Evolutionary conservation across 1,140 invertebrate species (phyloP), one percentile per base, ranked within the genome.

Genomic region (Drosophila truncata): DNA sequence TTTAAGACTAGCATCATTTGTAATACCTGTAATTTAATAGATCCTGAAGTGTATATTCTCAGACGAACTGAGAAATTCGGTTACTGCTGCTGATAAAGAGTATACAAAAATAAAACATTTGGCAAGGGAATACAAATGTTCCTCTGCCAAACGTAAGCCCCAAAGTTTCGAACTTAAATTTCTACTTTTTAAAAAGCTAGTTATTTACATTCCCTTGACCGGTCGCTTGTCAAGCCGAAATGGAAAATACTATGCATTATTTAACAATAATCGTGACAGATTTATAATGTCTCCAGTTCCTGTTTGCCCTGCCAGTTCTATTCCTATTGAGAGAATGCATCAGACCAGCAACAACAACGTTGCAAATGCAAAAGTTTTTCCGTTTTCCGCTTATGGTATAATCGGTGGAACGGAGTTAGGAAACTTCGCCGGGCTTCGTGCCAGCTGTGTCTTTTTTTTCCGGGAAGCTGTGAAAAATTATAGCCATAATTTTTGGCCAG

Each of bases 401-500:
- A 82, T 82, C 80, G 66, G 37, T 59, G 47, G 44, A 42, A 50
- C 57, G 50, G 41, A 78, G 63, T 71, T 70, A n/a, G 61, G 39
- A 44, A 62, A 57, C 46, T 72, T 58, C 16, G 16, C 46, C 10
- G 14, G 37, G 47, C 46, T 50, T 18, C 44, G 42, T 35, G 54
- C 54, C 23, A 46, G 42, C 31, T 49, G 59, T 37, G 18, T 33
- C 8, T 11, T 61, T 47, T 27, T 58, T 47, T 7, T 7, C n/a
- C 70, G 54, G 49, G 39, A 35, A 69, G 66, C 63, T 84, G 72
- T 88, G 85, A 88, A 78, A 88, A 88, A 88, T 88, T 84, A 84
- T 80, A 71, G 80, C 69, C 85, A 88, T 84, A 78, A 90, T 88
- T 88, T 86, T 78, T 87, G 80, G 84, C 85, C 67, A 88, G 80